These are phyloP conservation scores for Nylanderia fulva DNA, from an alignment of 1,140 invertebrate species.

Conservation along the genomic window DNA sequence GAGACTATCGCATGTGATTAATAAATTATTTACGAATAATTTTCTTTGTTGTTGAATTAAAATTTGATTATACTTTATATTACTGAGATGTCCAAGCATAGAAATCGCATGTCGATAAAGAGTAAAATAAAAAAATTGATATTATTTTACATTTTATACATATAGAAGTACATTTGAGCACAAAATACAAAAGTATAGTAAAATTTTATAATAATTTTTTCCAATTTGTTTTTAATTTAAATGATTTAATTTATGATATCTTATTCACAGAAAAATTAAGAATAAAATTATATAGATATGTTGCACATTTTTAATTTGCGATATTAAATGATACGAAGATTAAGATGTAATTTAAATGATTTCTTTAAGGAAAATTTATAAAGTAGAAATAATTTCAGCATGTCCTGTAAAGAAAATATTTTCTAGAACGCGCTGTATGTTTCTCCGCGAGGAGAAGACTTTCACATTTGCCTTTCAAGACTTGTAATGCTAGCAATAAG, in stretches of 20 bases:
- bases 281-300: background rate
- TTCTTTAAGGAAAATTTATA: background rate
- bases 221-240: background rate
- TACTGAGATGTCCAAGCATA: slow-evolving; percentile 23
- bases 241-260: background rate
- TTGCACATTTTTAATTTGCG: background rate
- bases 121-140: background rate
- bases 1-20: slow-evolving; percentile 29
- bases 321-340: background rate
- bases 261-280: background rate
- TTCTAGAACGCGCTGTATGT: background rate
- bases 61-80: background rate
- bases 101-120: background rate
- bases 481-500: slow-evolving; percentile 46
- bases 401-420: background rate
- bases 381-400: background rate
- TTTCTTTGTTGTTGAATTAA: slow-evolving; percentile 26
- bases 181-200: background rate
- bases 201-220: background rate
- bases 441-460: slow-evolving; percentile 28
- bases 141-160: background rate
- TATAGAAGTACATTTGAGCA: background rate
- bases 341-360: background rate
- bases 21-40: slow-evolving; percentile 18
- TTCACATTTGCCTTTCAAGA: slow-evolving; percentile 58